phyloP scores from a whole-genome alignment of 2,113 vertebrate species.

The Pongo abelii region DNA sequence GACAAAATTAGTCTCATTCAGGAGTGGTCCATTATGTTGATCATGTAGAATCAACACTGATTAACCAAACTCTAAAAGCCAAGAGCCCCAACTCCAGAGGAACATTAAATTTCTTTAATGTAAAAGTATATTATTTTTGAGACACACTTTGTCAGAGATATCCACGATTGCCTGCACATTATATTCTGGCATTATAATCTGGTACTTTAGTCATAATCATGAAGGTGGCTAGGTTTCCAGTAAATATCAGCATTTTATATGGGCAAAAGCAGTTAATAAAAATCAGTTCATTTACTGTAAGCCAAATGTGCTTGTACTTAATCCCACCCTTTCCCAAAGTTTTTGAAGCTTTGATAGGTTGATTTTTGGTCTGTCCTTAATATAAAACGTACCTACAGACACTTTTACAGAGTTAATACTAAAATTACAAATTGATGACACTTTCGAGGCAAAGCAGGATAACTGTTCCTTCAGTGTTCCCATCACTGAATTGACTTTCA shows the following conservation, averaged over 20 bases:
- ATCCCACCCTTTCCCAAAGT: not conserved
- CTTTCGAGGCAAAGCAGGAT: conserved; percentile 68
- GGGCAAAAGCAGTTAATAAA: conserved; percentile 58
- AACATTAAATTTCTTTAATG: not conserved
- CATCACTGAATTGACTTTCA: conserved; percentile 39
- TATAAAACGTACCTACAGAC: conserved; percentile 59
- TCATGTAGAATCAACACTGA: conserved; percentile 58
- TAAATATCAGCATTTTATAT: conserved; percentile 34
- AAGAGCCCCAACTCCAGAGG: conserved; percentile 33
- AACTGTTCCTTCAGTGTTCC: not conserved
- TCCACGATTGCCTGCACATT: conserved; percentile 36
- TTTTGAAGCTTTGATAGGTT: conserved; percentile 41
- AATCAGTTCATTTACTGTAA: conserved; percentile 43
- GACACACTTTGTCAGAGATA: conserved; percentile 68
- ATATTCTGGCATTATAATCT: conserved; percentile 36
- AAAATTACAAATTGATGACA: conserved; percentile 75
- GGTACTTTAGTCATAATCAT: conserved; percentile 60
- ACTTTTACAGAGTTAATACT: conserved; percentile 69
- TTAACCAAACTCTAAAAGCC: conserved; percentile 75
- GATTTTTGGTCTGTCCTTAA: conserved; percentile 39
- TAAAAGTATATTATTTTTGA: conserved; percentile 71
- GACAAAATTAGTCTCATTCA: conserved; percentile 65
- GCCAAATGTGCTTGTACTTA: conserved; percentile 45
- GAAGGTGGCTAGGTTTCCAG: conserved; percentile 8
- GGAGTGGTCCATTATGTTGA: conserved; percentile 52